A percentile compares a stretch with the other conserved stretches of the same genome.
Conservation (phyloP, 2,797 vertebrate species). For the Peromyscus attwateri region DNA sequence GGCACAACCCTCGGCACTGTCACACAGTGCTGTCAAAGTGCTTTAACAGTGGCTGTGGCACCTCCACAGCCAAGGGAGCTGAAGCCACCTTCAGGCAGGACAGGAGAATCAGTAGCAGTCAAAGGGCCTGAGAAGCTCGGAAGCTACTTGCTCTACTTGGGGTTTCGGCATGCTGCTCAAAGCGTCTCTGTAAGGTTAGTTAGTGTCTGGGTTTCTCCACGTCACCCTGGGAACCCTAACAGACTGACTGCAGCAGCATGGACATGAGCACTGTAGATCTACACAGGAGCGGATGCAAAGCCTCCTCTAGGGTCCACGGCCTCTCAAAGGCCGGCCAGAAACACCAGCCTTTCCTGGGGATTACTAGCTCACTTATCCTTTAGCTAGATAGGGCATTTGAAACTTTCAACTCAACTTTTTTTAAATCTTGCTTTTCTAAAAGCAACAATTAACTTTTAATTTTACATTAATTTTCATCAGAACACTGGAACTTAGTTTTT, state of each 20-base stretch:
- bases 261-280: not conserved
- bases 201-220: slow-evolving; percentile 6
- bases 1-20: slow-evolving; percentile 32
- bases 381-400: slow-evolving; percentile 44
- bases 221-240: slow-evolving; percentile 29
- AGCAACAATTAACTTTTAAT: slow-evolving; percentile 30
- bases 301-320: not conserved
- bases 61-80: not conserved
- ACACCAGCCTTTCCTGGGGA: slow-evolving; percentile 7
- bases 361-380: not conserved
- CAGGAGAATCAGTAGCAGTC: slow-evolving; percentile 69
- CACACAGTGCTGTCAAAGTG: slow-evolving; percentile 81
- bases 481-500: slow-evolving; percentile 58
- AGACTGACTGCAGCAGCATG: slow-evolving; percentile 60
- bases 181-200: not conserved
- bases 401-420: slow-evolving; percentile 43
- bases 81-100: not conserved
- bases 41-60: slow-evolving; percentile 41
- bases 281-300: not conserved
- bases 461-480: slow-evolving; percentile 50
- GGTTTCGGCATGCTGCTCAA: slow-evolving; percentile 1
- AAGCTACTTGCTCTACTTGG: not conserved
- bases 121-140: not conserved
- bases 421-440: slow-evolving; percentile 65
- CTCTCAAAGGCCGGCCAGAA: not conserved